Conservation (phyloP, 2,113 vertebrate genomes). For the Alaudala cheleensis region DNA sequence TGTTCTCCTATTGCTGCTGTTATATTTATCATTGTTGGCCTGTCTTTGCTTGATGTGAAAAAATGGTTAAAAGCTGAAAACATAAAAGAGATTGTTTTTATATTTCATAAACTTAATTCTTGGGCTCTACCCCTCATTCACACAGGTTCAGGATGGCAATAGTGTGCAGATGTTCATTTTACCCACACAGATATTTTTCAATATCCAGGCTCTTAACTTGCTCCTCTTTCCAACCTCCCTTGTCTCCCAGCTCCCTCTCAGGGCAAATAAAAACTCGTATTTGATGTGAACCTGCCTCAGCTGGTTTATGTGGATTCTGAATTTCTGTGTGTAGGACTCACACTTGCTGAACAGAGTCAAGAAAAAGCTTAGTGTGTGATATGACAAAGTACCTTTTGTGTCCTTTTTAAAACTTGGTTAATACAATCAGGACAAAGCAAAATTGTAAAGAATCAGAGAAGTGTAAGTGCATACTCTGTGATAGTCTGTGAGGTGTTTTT, state of each 20-base stretch:
- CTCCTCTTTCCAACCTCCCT: background rate
- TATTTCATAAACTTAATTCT: background rate
- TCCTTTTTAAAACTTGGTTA: background rate
- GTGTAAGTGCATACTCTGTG: background rate
- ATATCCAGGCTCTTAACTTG: background rate
- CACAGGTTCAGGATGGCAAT: background rate
- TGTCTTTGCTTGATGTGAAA: background rate
- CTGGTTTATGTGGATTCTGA: background rate
- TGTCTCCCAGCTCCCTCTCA: background rate
- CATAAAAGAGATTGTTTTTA: background rate
- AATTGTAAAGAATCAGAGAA: background rate
- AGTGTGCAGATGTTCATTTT: background rate
- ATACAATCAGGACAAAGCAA: background rate
- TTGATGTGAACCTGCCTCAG: background rate
- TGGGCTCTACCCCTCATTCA: background rate
- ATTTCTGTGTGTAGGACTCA: background rate
- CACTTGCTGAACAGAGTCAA: background rate
- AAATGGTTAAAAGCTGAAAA: background rate
- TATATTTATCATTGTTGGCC: background rate
- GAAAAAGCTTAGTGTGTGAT: background rate
- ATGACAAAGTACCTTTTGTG: background rate
- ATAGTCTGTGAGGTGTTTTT: background rate
- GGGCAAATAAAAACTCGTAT: background rate
- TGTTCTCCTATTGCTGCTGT: background rate
- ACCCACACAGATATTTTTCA: accelerated